Conservation (phyloP, 2,888 invertebrate genomes). For the Scotopteryx bipunctaria region DNA sequence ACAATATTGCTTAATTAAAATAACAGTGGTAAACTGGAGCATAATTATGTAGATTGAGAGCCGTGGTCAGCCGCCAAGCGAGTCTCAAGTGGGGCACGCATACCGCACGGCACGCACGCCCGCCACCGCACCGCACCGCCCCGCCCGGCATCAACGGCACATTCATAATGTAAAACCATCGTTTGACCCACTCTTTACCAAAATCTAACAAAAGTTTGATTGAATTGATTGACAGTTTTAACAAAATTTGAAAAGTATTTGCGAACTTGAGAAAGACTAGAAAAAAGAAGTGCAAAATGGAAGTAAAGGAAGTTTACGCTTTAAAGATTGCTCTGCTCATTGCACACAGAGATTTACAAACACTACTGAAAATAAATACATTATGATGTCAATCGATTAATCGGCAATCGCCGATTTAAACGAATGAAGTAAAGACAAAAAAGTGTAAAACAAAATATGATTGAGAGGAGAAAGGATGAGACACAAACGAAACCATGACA, state of each 20-base stretch:
- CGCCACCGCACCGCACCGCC: constrained; percentile 42
- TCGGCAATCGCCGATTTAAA: background rate
- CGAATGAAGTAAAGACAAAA: constrained; percentile 21
- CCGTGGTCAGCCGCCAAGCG: constrained; percentile 39
- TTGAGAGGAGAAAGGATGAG: constrained; percentile 48
- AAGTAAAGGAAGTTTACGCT: constrained; percentile 6
- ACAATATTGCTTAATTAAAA: constrained; percentile 6
- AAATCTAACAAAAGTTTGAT: background rate
- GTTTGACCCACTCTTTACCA: constrained; percentile 1
- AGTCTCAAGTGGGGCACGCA: constrained; percentile 45
- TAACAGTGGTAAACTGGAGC: constrained; percentile 8
- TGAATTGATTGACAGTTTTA: no score
- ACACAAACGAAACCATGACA: constrained; percentile 42
- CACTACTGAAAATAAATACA: no score
- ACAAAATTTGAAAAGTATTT: no score
- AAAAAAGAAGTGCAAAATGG: constrained; percentile 14
- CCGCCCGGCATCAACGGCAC: constrained; percentile 41
- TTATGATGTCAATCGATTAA: background rate
- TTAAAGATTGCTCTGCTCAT: no score
- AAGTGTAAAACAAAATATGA: constrained; percentile 35
- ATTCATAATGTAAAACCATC: constrained; percentile 33
- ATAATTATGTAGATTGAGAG: constrained; percentile 39
- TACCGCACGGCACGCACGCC: constrained; percentile 43
- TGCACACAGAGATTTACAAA: background rate
- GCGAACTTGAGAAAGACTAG: no score